Percentiles rank a stretch among this genome's conserved stretches.
These are phyloP conservation scores for Temnothorax longispinosus DNA, from an alignment of 1,140 invertebrate genomes.

Conservation along the genomic window DNA sequence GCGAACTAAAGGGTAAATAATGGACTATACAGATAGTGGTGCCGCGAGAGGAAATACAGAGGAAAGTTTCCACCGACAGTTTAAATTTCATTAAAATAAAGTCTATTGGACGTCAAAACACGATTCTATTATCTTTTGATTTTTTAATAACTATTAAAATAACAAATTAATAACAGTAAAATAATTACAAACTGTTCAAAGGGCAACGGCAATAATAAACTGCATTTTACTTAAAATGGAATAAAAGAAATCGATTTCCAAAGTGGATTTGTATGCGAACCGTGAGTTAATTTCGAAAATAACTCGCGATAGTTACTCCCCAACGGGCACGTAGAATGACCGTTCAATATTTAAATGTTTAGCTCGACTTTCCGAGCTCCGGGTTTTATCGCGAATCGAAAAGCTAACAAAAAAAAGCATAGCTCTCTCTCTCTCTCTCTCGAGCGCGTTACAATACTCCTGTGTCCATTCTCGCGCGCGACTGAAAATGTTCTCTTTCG, in stretches of 20 bases:
- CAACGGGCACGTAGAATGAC: constrained; percentile 16
- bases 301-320: constrained; percentile 34
- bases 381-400: constrained; percentile 56
- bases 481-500: constrained; percentile 25
- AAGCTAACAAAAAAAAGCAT: constrained; percentile 43
- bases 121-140: background rate
- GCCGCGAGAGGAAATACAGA: background rate
- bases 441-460: constrained; percentile 22
- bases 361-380: constrained; percentile 35
- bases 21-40: background rate
- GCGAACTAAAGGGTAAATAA: background rate
- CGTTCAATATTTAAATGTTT: constrained; percentile 62
- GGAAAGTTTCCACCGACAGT: background rate
- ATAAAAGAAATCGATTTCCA: background rate
- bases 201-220: background rate
- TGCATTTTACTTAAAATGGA: background rate
- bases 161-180: background rate
- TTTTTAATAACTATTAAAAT: background rate
- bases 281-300: constrained; percentile 50
- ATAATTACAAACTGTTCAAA: background rate
- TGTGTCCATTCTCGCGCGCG: constrained; percentile 37
- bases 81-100: constrained; percentile 14
- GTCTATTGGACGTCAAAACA: background rate
- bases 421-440: background rate
- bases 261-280: background rate